These are phyloP conservation scores for Apoda limacodes DNA, from an alignment of 2,888 invertebrate species.

Conservation along the genomic window DNA sequence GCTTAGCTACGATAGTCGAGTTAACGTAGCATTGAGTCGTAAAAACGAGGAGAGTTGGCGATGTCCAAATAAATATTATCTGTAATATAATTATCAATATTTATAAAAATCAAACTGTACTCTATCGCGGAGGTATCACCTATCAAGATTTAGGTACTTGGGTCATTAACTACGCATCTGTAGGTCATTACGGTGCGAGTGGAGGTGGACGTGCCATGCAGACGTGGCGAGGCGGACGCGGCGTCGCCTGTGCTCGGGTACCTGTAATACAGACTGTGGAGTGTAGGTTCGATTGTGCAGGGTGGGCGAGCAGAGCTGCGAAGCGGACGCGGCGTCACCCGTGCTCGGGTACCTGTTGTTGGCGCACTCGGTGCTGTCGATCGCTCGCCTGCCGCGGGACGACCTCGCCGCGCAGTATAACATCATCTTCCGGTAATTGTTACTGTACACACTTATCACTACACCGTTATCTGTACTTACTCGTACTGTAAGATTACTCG, in stretches of 20 bases:
- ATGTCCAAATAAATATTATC: too few relatives aligned
- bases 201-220: background rate
- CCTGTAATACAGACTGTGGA: background rate
- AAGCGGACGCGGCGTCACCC: conserved; percentile 67
- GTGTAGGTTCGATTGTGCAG: conserved; percentile 38
- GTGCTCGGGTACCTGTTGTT: conserved; percentile 78
- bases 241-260: background rate
- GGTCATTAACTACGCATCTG: too few relatives aligned
- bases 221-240: background rate
- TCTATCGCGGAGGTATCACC: too few relatives aligned
- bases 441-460: too few relatives aligned
- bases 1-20: too few relatives aligned
- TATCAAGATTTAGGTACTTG: too few relatives aligned
- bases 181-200: too few relatives aligned
- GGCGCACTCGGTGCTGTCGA: conserved; percentile 72
- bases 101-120: too few relatives aligned
- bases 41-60: background rate
- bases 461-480: too few relatives aligned
- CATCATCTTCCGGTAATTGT: conserved; percentile 20
- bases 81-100: too few relatives aligned
- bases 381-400: conserved; percentile 15
- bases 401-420: too few relatives aligned
- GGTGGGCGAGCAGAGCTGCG: conserved; percentile 69
- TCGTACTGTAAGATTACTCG: too few relatives aligned
- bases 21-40: background rate